Conservation (phyloP, 2,888 invertebrate species). For the Leptinotarsa peninsularis region DNA sequence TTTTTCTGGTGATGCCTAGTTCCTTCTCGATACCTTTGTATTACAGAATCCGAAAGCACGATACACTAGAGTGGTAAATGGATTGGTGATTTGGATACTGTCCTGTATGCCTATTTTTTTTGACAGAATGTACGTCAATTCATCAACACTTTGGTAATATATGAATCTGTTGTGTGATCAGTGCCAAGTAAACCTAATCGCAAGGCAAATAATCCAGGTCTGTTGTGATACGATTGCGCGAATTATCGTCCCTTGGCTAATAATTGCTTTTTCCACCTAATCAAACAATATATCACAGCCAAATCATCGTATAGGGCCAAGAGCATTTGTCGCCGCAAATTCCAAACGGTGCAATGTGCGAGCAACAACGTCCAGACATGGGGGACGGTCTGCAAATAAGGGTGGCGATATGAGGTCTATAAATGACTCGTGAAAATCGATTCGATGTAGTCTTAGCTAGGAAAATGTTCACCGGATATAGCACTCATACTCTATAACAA, state of each 20-base stretch:
- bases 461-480: no score
- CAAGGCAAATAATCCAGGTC: slow-evolving; percentile 6
- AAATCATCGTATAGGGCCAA: neutral
- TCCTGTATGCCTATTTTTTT: no score
- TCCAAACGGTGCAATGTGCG: neutral
- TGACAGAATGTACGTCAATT: no score
- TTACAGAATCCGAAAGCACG: no score
- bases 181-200: neutral
- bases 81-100: no score
- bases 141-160: no score
- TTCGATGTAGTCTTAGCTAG: neutral
- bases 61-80: no score
- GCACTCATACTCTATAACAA: no score
- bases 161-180: no score
- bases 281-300: slow-evolving; percentile 12
- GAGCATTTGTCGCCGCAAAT: neutral
- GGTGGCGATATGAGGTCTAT: neutral
- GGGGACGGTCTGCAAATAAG: slow-evolving; percentile 2
- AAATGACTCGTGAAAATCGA: neutral
- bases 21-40: no score
- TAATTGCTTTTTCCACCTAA: slow-evolving; percentile 20
- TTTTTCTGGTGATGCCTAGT: no score
- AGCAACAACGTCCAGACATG: neutral
- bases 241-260: neutral
- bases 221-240: neutral